Evolutionary conservation across 2,113 vertebrate genomes (phyloP).

Genomic region (Rhabdornis inornatus): DNA sequence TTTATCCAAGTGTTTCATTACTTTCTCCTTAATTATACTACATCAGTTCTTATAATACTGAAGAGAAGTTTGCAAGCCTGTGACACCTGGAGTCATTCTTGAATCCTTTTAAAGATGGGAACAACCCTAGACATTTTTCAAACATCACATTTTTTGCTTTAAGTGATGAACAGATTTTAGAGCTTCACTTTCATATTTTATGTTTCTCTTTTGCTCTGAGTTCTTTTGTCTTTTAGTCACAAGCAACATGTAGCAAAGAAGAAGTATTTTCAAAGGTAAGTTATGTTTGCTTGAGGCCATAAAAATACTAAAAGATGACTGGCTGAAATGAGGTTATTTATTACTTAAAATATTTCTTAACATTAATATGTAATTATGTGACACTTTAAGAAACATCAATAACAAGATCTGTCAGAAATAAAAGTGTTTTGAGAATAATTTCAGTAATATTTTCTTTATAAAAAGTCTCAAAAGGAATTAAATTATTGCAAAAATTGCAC

Average conservation of each 20-base stretch:
- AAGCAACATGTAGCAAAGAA: neutral
- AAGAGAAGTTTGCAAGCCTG: neutral
- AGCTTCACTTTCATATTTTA: neutral
- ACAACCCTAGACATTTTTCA: neutral
- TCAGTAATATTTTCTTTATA: neutral
- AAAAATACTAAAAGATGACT: neutral
- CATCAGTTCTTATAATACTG: neutral
- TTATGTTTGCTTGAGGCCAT: neutral
- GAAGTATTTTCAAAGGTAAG: neutral
- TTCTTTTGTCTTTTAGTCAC: neutral
- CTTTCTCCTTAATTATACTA: neutral
- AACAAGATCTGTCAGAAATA: neutral
- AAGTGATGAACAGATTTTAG: neutral
- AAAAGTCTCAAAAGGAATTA: neutral
- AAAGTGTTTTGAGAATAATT: neutral
- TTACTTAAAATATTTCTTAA: neutral
- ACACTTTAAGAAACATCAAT: neutral
- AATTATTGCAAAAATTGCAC: neutral
- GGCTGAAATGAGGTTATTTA: neutral
- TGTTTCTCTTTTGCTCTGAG: neutral
- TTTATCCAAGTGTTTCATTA: neutral
- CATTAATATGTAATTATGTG: neutral
- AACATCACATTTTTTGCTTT: neutral
- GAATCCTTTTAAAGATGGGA: neutral
- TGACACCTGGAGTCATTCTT: neutral